These are phyloP conservation scores for Drosophila sucinea DNA, from an alignment of 1,140 invertebrate genomes.

Conservation along the genomic window DNA sequence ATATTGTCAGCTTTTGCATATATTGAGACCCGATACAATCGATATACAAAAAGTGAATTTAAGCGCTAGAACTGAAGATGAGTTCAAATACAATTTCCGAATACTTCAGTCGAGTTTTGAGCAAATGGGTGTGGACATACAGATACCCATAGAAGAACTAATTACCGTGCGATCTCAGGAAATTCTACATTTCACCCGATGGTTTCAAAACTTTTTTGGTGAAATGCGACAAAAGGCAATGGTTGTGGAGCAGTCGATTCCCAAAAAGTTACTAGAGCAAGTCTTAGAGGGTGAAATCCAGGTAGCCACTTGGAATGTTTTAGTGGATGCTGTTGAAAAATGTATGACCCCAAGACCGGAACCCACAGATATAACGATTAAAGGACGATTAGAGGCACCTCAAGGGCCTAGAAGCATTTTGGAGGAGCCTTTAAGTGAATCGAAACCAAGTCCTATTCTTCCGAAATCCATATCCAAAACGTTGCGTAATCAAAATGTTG, in stretches of 20 bases:
- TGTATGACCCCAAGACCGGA: background rate
- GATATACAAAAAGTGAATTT: background rate
- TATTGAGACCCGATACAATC: background rate
- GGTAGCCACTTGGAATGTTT: background rate
- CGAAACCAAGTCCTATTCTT: too few relatives aligned
- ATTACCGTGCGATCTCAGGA: background rate
- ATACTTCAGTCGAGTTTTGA: background rate
- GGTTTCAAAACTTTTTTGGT: constrained; percentile 2
- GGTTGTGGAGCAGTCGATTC: background rate
- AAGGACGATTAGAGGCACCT: too few relatives aligned
- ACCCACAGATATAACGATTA: background rate
- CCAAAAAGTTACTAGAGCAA: background rate
- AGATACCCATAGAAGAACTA: background rate
- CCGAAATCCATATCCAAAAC: too few relatives aligned
- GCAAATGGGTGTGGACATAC: background rate
- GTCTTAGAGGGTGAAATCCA: background rate
- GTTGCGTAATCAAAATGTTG: too few relatives aligned
- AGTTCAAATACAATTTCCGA: background rate
- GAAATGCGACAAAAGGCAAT: background rate
- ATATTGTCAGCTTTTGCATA: background rate
- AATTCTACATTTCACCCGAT: background rate
- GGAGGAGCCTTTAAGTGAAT: too few relatives aligned
- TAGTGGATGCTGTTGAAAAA: background rate
- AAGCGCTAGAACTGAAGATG: background rate
- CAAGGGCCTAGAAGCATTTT: too few relatives aligned